These are phyloP conservation scores for Neocrepidodera transversa DNA, from an alignment of 2,888 invertebrate species.

Conservation along the genomic window DNA sequence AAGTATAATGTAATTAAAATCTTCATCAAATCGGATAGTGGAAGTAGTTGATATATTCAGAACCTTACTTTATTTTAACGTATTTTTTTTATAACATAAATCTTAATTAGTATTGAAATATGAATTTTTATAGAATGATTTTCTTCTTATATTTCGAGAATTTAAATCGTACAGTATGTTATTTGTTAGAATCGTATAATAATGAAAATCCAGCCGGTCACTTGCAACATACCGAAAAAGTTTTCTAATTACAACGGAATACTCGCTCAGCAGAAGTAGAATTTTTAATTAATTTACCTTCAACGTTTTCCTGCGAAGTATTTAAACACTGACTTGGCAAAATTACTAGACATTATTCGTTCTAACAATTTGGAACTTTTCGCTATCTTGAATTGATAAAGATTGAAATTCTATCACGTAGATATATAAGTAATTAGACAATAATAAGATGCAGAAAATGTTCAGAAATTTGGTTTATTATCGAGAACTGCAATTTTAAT, in stretches of 20 bases:
- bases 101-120: no score
- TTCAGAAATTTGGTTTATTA: no score
- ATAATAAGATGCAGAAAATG: no score
- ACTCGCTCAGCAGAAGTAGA: conserved; percentile 30
- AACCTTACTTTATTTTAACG: no score
- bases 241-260: conserved; percentile 31
- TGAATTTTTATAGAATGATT: no score
- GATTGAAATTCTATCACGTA: conserved; percentile 5
- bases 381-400: neutral
- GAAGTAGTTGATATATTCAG: no score
- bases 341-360: conserved; percentile 2
- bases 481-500: no score
- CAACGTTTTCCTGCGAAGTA: conserved; percentile 16
- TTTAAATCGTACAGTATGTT: no score
- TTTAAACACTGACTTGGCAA: conserved; percentile 25
- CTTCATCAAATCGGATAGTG: no score
- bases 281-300: conserved; percentile 31
- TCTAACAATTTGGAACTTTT: conserved; percentile 1
- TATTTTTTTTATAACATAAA: no score
- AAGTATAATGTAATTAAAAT: no score
- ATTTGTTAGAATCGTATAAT: conserved; percentile 7
- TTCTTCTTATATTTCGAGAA: no score
- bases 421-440: neutral
- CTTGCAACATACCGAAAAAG: conserved; percentile 16
- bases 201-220: conserved; percentile 23